Base-by-base conservation (phyloP, 2,888 invertebrate genomes). In the Athripsodes cinereus region DNA sequence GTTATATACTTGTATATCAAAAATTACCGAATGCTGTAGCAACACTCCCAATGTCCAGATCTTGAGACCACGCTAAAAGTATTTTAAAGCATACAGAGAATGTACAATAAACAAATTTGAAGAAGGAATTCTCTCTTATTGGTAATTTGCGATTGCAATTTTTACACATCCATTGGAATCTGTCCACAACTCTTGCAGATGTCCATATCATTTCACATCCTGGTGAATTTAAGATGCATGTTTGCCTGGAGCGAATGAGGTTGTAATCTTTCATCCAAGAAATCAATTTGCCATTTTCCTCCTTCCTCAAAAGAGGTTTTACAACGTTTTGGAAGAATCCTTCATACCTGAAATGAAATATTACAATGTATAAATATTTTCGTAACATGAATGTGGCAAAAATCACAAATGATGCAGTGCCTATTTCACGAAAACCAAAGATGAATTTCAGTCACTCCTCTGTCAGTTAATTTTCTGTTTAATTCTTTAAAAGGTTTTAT, bases 51-150 rank as follows among this genome's bases (percentile, higher is more conserved):
- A 73, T 68, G 35, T 83, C 81, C n/a, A 79, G 78, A 68, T 81
- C 79, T 65, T 85, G 83, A 69, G 83, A 82, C 87, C 87, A 87
- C 0, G 82, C 84, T 44, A 84, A 69, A 56, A 85, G 79, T 11
- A 83, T 71, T 68, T 84, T 82, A 58, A 86, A 70, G 47, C 79
- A 75, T 67, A 81, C 79, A 61, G 81, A 74, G 52, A 86, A 72
- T 57, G 82, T 82, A 67, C 86, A 86, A 64, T 82, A 83, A 16
- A 85, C 70, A 47, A 81, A 75, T n/a, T 78, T 71, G 67, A 86
- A 84, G 65, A 85, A 82, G 0, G 86, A 84, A 55, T 73, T 69
- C 13, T 77, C 75, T 57, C 80, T 68, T 44, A 81, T 76, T 0
- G 75, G 71, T 54, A 72, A 71, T 66, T 75, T 78, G 50, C 70